Percentiles rank a stretch among this genome's conserved stretches.
Evolutionary conservation across 2,797 vertebrate species (phyloP).

Genomic region (Chaetophractus vellerosus): DNA sequence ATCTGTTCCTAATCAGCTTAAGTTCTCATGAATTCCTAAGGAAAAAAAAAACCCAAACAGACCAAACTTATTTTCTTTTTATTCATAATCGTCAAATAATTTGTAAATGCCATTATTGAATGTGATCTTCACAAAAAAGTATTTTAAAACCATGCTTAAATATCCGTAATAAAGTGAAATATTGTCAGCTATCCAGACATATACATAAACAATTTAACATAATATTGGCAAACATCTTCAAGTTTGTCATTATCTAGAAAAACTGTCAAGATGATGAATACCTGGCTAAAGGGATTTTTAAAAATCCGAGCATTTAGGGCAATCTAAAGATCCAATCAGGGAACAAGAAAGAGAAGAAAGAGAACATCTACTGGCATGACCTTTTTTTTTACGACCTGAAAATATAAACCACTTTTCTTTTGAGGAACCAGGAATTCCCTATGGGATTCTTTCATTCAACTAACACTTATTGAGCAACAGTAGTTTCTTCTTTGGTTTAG

Average conservation of each 20-base stretch:
- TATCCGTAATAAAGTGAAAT: conserved; percentile 22
- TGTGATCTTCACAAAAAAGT: conserved; percentile 53
- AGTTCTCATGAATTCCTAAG: neutral
- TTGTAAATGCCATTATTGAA: conserved; percentile 8
- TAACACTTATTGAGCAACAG: neutral
- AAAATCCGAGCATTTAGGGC: neutral
- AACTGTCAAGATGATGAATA: neutral
- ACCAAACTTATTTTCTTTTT: neutral
- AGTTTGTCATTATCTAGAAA: conserved; percentile 7
- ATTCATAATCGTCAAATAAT: conserved; percentile 45
- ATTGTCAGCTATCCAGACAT: neutral
- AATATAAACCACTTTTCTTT: neutral
- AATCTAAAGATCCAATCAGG: neutral
- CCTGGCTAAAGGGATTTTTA: neutral
- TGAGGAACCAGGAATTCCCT: neutral
- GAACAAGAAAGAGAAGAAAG: neutral
- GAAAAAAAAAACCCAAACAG: neutral
- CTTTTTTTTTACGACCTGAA: neutral
- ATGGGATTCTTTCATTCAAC: neutral
- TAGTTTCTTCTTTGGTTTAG: neutral
- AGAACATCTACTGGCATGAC: neutral
- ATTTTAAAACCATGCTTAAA: neutral
- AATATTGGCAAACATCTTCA: conserved; percentile 10
- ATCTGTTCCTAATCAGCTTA: neutral
- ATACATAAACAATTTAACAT: neutral